phyloP scores from a whole-genome alignment of 2,888 invertebrate genomes.

The Ectemnius lituratus region DNA sequence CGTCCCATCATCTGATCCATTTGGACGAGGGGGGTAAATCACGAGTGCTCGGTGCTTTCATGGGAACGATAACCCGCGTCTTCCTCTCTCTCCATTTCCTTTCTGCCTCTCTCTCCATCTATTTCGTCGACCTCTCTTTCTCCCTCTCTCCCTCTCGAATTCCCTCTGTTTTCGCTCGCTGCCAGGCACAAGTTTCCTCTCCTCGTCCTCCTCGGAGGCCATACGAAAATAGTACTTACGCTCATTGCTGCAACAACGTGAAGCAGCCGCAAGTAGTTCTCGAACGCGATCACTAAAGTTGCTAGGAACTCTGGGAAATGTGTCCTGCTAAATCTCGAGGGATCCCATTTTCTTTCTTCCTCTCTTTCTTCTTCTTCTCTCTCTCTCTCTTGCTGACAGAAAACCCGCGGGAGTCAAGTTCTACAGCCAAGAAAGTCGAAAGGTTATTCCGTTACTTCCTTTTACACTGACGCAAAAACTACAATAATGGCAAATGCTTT shows the following conservation, averaged over 20 bases:
- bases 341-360: not conserved
- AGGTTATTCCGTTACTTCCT: too few species aligned
- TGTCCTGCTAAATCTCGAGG: not conserved
- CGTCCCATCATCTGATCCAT: conserved; percentile 49
- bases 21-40: conserved; percentile 46
- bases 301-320: conserved; percentile 27
- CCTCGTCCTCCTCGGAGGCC: conserved; percentile 37
- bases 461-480: too few species aligned
- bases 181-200: conserved; percentile 24
- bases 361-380: too few species aligned
- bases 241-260: conserved; percentile 45
- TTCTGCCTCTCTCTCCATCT: not conserved
- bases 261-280: conserved; percentile 31
- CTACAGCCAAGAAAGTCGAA: too few species aligned
- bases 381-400: too few species aligned
- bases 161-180: too few species aligned
- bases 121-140: conserved; percentile 13
- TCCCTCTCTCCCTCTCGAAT: conserved; percentile 15
- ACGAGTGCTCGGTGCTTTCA: conserved; percentile 49
- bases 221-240: conserved; percentile 57
- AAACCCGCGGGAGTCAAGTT: not conserved
- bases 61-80: conserved; percentile 58
- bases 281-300: conserved; percentile 14
- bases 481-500: too few species aligned
- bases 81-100: conserved; percentile 13